Conservation (phyloP, 2,888 invertebrate genomes). For the Ferdinandea cuprea region DNA sequence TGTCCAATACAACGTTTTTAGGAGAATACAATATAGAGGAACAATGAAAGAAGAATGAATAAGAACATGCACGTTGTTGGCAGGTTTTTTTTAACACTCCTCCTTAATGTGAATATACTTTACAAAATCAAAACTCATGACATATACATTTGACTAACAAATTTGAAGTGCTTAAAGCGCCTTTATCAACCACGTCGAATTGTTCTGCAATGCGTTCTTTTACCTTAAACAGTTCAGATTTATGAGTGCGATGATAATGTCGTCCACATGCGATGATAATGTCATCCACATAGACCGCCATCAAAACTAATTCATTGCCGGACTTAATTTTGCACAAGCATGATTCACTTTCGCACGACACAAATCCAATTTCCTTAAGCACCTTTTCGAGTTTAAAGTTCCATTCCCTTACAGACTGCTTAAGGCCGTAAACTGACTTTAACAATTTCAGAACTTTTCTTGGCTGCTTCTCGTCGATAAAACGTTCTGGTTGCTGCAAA, state of each 20-base stretch:
- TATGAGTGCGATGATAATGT: too few species aligned
- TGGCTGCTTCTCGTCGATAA: too few species aligned
- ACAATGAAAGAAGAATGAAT: background rate
- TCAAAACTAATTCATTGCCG: constrained; percentile 34
- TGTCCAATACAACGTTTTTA: background rate
- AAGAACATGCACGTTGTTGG: background rate
- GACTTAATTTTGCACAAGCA: constrained; percentile 66
- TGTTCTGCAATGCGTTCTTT: constrained; percentile 6
- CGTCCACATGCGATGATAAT: constrained; percentile 63
- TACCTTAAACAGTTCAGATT: background rate
- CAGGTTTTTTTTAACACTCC: constrained; percentile 3
- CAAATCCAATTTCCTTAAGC: constrained; percentile 50
- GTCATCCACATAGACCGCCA: constrained; percentile 64
- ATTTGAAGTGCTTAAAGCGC: background rate
- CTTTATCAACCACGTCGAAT: constrained; percentile 16
- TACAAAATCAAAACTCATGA: background rate
- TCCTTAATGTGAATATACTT: constrained; percentile 6
- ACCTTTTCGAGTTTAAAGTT: constrained; percentile 56
- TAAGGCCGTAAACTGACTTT: constrained; percentile 74
- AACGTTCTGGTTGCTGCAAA: constrained; percentile 58
- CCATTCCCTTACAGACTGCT: constrained; percentile 72
- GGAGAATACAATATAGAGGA: background rate
- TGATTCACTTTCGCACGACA: constrained; percentile 57
- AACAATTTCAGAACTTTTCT: constrained; percentile 60
- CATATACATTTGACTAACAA: too few species aligned